A percentile compares a stretch with the other conserved stretches of the same genome.
phyloP scores from a whole-genome alignment of 2,797 vertebrate species.

The Lutjanus campechanus region DNA sequence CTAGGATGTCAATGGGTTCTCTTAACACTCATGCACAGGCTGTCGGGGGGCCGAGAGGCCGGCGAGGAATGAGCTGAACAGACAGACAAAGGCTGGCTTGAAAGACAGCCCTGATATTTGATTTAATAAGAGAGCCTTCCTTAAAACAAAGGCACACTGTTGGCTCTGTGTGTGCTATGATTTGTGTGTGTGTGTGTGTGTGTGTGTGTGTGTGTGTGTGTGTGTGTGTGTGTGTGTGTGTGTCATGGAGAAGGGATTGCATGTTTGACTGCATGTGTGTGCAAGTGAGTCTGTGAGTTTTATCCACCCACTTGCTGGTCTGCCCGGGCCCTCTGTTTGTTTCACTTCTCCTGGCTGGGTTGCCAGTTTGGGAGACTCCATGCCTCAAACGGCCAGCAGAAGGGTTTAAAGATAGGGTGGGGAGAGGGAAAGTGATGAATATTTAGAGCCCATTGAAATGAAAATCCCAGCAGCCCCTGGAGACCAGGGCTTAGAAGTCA shows the following conservation, averaged over 20 bases:
- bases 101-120: slow-evolving; percentile 75
- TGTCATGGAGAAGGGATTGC: slow-evolving; percentile 48
- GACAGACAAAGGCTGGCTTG: slow-evolving; percentile 73
- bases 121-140: slow-evolving; percentile 77
- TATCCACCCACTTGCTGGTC: slow-evolving; percentile 73
- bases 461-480: slow-evolving; percentile 85
- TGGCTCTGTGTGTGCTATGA: slow-evolving; percentile 67
- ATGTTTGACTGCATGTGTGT: slow-evolving; percentile 47
- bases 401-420: slow-evolving; percentile 78
- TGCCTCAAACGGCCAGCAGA: slow-evolving; percentile 71
- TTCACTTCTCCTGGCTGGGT: slow-evolving; percentile 63
- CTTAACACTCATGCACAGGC: slow-evolving; percentile 75
- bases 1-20: slow-evolving; percentile 82
- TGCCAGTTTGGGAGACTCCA: slow-evolving; percentile 70
- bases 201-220: slow-evolving; percentile 49
- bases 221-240: slow-evolving; percentile 48
- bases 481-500: slow-evolving; percentile 84
- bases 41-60: slow-evolving; percentile 70
- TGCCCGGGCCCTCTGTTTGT: slow-evolving; percentile 58
- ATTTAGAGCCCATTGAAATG: slow-evolving; percentile 89
- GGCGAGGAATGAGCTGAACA: slow-evolving; percentile 56
- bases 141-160: slow-evolving; percentile 82
- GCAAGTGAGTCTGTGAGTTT: slow-evolving; percentile 49
- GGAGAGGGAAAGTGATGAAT: slow-evolving; percentile 85
- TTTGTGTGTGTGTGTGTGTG: slow-evolving; percentile 53